Conservation (phyloP, 2,113 vertebrate genomes). For the Stomatorhinus ivindoensis region DNA sequence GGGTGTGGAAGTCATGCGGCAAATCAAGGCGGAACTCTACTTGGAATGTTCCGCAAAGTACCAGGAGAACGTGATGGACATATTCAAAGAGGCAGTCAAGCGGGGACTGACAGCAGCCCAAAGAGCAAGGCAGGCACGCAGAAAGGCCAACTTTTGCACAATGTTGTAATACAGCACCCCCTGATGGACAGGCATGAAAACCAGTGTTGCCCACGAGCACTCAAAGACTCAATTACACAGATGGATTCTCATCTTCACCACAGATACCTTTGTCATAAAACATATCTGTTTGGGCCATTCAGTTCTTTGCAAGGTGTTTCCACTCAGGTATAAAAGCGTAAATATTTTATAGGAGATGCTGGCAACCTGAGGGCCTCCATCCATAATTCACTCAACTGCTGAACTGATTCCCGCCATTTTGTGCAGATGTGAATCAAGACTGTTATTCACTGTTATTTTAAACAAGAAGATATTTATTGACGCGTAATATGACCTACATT, state of each 20-base stretch:
- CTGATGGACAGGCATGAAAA: neutral
- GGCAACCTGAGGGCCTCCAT: neutral
- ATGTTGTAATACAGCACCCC: slow-evolving; percentile 45
- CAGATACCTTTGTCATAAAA: neutral
- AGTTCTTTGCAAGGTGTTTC: neutral
- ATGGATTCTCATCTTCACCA: neutral
- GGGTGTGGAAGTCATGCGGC: slow-evolving; percentile 57
- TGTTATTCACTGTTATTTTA: neutral
- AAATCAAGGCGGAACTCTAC: slow-evolving; percentile 57
- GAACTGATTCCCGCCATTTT: neutral
- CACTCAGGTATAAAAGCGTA: neutral
- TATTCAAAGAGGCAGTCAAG: slow-evolving; percentile 64
- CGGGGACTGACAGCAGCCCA: slow-evolving; percentile 59
- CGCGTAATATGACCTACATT: neutral
- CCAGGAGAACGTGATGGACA: slow-evolving; percentile 63
- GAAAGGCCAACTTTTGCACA: slow-evolving; percentile 36
- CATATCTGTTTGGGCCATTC: neutral
- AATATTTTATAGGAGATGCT: neutral
- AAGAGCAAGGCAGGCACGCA: slow-evolving; percentile 43
- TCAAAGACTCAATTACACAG: neutral
- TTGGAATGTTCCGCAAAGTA: slow-evolving; percentile 71
- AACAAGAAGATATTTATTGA: neutral
- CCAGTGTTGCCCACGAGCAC: neutral
- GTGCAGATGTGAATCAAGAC: neutral
- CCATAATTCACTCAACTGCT: neutral